Percentiles rank a stretch among this genome's conserved stretches.
phyloP scores from a whole-genome alignment of 2,797 vertebrate species.

The Phoeniculus purpureus region DNA sequence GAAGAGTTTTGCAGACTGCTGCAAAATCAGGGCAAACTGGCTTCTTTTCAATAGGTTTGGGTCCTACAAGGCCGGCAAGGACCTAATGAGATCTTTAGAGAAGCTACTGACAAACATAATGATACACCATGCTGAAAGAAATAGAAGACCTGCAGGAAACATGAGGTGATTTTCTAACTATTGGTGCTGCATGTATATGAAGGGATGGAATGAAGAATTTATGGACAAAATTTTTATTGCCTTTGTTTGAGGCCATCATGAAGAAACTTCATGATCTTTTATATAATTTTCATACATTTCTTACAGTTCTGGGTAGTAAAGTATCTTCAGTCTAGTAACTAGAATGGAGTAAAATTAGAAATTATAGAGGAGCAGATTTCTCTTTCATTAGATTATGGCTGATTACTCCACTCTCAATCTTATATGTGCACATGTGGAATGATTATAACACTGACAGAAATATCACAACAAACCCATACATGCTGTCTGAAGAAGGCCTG shows the following conservation, averaged over 20 bases:
- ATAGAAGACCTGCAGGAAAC: not conserved
- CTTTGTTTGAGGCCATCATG: not conserved
- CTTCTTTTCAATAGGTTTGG: conserved; percentile 85
- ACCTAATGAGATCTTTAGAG: conserved; percentile 90
- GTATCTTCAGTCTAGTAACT: not conserved
- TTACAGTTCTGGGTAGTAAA: not conserved
- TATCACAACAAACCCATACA: not conserved
- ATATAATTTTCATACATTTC: not conserved
- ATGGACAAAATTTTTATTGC: not conserved
- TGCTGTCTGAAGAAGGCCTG: not conserved
- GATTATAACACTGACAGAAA: not conserved
- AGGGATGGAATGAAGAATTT: not conserved
- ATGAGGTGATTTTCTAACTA: not conserved
- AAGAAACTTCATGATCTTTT: not conserved
- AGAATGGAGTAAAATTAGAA: not conserved
- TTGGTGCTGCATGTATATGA: not conserved
- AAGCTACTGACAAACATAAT: conserved; percentile 88
- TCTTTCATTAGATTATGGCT: not conserved
- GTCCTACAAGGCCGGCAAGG: conserved; percentile 86
- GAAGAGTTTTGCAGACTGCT: conserved; percentile 87
- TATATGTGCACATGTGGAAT: not conserved
- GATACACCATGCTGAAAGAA: conserved; percentile 69
- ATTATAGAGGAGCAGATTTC: not conserved
- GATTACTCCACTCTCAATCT: not conserved
- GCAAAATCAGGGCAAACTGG: conserved; percentile 86